phyloP scores from a whole-genome alignment of 2,797 vertebrate species.

The Paramormyrops hopkinsi region DNA sequence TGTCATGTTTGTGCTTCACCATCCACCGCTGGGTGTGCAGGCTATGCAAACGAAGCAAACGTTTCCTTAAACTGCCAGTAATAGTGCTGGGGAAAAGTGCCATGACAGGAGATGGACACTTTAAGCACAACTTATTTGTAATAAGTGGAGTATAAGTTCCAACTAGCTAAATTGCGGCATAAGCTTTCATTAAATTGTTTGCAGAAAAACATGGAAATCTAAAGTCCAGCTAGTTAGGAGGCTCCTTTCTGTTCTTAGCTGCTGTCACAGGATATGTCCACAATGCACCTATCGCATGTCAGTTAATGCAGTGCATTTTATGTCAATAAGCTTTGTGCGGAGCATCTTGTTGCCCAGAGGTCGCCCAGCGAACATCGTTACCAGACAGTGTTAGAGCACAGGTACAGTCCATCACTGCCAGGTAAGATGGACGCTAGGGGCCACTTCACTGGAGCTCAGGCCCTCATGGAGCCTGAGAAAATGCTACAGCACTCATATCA shows the following conservation, averaged over 20 bases:
- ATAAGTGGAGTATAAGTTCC: not conserved
- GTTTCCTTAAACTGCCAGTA: not conserved
- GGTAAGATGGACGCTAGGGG: constrained; percentile 97
- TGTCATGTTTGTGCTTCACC: not conserved
- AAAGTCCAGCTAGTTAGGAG: not conserved
- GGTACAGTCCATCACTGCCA: constrained; percentile 95
- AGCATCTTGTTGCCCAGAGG: constrained; percentile 47
- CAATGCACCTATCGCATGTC: not conserved
- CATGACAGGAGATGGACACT: not conserved
- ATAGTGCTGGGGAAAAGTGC: not conserved
- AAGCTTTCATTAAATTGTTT: not conserved
- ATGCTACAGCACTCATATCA: not conserved
- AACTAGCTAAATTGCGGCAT: not conserved
- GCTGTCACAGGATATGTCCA: not conserved
- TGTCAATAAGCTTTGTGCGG: not conserved
- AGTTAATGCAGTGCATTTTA: not conserved
- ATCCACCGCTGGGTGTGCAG: not conserved
- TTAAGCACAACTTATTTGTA: not conserved
- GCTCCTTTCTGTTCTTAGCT: not conserved
- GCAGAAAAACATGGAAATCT: constrained; percentile 1
- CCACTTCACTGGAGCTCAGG: constrained; percentile 48
- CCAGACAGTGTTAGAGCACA: constrained; percentile 99
- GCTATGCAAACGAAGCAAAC: not conserved
- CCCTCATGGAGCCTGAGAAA: constrained; percentile 11
- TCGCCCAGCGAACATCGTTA: constrained; percentile 99